phyloP scores from a whole-genome alignment of 2,888 invertebrate species.

The Tuberolachnus salignus region DNA sequence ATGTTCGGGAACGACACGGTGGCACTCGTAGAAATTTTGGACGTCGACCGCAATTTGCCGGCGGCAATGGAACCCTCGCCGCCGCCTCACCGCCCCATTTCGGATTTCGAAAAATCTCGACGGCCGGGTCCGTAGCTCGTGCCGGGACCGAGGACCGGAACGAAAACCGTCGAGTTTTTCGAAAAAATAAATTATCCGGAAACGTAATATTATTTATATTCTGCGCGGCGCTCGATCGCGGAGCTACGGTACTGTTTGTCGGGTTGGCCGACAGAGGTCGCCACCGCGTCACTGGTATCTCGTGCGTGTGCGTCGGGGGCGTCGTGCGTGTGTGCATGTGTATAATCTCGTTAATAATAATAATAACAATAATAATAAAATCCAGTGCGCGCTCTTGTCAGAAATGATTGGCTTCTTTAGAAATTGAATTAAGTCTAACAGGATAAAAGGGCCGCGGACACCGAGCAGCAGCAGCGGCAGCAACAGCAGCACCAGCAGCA shows the following conservation, averaged over 20 bases:
- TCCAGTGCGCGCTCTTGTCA: constrained; percentile 32
- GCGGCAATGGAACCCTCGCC: no score
- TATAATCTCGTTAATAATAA: constrained; percentile 54
- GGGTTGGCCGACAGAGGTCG: constrained; percentile 20
- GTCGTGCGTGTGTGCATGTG: background rate
- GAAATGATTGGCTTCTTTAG: constrained; percentile 52
- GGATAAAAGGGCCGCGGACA: constrained; percentile 41
- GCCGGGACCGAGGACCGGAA: background rate
- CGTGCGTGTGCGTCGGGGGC: background rate
- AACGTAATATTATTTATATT: background rate
- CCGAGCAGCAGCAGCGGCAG: constrained; percentile 14
- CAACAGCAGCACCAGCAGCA: background rate
- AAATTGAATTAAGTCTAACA: constrained; percentile 49
- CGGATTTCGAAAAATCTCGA: background rate
- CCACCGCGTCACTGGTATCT: background rate
- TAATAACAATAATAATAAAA: no score
- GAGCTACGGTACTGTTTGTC: background rate
- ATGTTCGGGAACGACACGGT: constrained; percentile 4
- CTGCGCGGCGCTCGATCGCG: background rate
- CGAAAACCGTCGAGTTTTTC: background rate
- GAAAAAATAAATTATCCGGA: background rate
- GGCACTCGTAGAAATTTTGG: constrained; percentile 3
- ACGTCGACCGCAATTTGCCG: constrained; percentile 3
- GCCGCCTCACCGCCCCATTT: background rate
- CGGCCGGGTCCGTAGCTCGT: background rate